These are phyloP conservation scores for Thalpophila matura DNA, from an alignment of 2,888 invertebrate genomes.

Conservation along the genomic window DNA sequence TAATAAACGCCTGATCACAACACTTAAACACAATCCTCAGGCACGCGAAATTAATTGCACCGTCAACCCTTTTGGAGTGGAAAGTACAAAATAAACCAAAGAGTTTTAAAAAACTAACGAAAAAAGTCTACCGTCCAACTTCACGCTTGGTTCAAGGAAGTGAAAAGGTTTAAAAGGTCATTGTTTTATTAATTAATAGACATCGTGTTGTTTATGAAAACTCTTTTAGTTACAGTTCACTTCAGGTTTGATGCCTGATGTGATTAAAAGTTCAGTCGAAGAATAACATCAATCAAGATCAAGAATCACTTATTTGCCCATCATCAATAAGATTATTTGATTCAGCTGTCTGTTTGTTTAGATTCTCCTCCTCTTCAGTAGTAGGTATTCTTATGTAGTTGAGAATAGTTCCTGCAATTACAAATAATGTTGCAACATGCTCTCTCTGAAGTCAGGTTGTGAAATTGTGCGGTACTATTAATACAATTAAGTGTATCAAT, in stretches of 20 bases:
- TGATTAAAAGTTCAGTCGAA: background rate
- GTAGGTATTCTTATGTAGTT: background rate
- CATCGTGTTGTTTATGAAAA: background rate
- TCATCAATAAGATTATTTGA: conserved; percentile 15
- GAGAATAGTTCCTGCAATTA: conserved; percentile 8
- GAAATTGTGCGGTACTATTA: background rate
- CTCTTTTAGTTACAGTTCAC: background rate
- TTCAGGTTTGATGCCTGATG: background rate
- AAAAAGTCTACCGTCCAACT: conserved; percentile 44
- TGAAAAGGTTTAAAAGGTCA: conserved; percentile 32
- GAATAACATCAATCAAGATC: conserved; percentile 6
- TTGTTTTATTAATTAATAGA: conserved; percentile 20
- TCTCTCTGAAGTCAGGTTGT: background rate
- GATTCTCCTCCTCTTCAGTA: background rate
- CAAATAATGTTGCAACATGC: background rate
- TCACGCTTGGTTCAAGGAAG: conserved; percentile 60
- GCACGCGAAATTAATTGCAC: conserved; percentile 45
- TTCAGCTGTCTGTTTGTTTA: conserved; percentile 17
- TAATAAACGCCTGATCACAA: conserved; percentile 29
- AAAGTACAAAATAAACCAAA: conserved; percentile 52
- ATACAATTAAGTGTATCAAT: background rate
- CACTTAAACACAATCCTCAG: conserved; percentile 18
- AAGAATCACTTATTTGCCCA: conserved; percentile 7
- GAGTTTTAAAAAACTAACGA: conserved; percentile 54
- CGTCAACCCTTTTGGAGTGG: conserved; percentile 33